These are phyloP conservation scores for Telmatherina bonti DNA, from an alignment of 2,797 vertebrate genomes.

Conservation along the genomic window DNA sequence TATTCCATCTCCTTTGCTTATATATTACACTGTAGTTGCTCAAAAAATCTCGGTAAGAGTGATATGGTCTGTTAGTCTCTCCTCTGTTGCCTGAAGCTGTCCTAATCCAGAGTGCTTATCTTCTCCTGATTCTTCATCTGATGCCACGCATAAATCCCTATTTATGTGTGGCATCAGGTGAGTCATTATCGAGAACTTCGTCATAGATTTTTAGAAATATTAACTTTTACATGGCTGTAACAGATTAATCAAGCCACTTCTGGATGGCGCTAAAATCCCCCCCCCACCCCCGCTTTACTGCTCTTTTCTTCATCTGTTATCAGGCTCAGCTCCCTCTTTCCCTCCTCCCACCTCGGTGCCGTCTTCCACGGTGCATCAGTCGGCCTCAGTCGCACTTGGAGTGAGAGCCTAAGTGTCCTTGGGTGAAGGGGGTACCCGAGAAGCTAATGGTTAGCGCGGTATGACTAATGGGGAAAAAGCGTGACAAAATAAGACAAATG, in stretches of 20 bases:
- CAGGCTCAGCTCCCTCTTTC: slow-evolving; percentile 36
- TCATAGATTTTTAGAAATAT: slow-evolving; percentile 1
- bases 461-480: slow-evolving; percentile 86
- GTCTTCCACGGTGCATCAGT: slow-evolving; percentile 58
- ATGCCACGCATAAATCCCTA: slow-evolving; percentile 39
- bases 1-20: slow-evolving; percentile 33
- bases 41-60: slow-evolving; percentile 21
- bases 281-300: slow-evolving; percentile 21
- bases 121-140: slow-evolving; percentile 27
- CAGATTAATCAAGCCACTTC: slow-evolving; percentile 50
- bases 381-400: slow-evolving; percentile 64
- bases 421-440: slow-evolving; percentile 82
- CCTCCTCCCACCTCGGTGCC: slow-evolving; percentile 27
- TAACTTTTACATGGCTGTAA: slow-evolving; percentile 13
- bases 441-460: slow-evolving; percentile 81
- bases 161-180: too few species aligned
- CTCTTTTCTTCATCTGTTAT: slow-evolving; percentile 51
- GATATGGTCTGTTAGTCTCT: slow-evolving; percentile 38
- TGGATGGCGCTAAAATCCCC: slow-evolving; percentile 31
- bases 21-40: slow-evolving; percentile 27
- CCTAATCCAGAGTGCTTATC: slow-evolving; percentile 27
- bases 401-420: slow-evolving; percentile 82
- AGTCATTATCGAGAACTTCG: neutral
- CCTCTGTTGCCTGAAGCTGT: slow-evolving; percentile 42
- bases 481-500: slow-evolving; percentile 89